Evolutionary conservation across 2,113 vertebrate species (phyloP).

Genomic region (Cinclus mexicanus): DNA sequence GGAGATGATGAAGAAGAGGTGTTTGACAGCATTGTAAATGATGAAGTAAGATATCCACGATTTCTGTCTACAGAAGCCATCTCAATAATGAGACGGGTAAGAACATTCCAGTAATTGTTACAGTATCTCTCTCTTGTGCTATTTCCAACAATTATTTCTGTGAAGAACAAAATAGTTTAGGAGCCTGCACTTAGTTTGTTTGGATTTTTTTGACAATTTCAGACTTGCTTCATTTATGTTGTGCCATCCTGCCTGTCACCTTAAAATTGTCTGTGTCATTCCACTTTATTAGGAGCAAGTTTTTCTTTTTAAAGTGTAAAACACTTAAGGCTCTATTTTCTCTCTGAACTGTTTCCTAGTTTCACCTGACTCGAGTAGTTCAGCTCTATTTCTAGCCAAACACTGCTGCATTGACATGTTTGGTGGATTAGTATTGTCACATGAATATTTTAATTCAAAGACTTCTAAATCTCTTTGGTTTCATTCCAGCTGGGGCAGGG

Average conservation of each 20-base stretch:
- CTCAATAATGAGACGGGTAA: constrained; percentile 98
- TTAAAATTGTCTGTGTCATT: neutral
- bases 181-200: accelerated
- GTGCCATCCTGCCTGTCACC: neutral
- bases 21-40: constrained; percentile 99
- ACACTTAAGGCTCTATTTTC: neutral
- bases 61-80: constrained; percentile 98
- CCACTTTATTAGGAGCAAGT: neutral
- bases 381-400: neutral
- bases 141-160: neutral
- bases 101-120: neutral
- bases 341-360: neutral
- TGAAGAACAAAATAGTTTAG: neutral
- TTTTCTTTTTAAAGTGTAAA: neutral
- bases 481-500: constrained; percentile 7
- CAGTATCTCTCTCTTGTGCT: neutral
- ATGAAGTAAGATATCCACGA: constrained; percentile 96
- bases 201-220: neutral
- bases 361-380: neutral
- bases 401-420: neutral
- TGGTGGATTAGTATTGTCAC: constrained; percentile 38
- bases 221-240: neutral
- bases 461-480: neutral
- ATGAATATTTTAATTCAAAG: constrained; percentile 27
- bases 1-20: constrained; percentile 99